These are phyloP conservation scores for Sphaerophoria taeniata DNA, from an alignment of 2,888 invertebrate species.

Conservation along the genomic window DNA sequence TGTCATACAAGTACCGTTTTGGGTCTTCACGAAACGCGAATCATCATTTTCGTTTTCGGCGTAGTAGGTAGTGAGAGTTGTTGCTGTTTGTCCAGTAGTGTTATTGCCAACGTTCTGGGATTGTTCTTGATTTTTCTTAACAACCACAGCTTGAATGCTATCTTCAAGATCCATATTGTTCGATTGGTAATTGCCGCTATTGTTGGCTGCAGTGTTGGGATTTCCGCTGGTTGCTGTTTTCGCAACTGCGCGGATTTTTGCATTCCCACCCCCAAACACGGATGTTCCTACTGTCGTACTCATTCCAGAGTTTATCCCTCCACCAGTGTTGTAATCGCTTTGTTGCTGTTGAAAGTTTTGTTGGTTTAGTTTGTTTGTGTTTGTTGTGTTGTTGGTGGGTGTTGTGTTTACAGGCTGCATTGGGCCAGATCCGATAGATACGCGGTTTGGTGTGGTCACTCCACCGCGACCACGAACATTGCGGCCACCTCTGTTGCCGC, in stretches of 20 bases:
- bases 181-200: conserved; percentile 65
- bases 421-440: conserved; percentile 57
- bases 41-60: conserved; percentile 78
- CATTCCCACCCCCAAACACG: conserved; percentile 15
- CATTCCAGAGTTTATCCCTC: conserved; percentile 30
- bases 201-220: conserved; percentile 31
- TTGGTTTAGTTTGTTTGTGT: conserved; percentile 7
- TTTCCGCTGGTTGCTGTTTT: conserved; percentile 47
- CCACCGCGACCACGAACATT: conserved; percentile 50
- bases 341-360: conserved; percentile 17
- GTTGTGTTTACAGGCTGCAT: conserved; percentile 60
- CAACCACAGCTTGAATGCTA: conserved; percentile 81
- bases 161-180: conserved; percentile 81
- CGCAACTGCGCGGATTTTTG: conserved; percentile 37
- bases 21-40: conserved; percentile 77
- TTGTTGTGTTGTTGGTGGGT: conserved; percentile 47
- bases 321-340: conserved; percentile 33
- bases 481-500: conserved; percentile 54
- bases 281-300: conserved; percentile 39
- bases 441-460: conserved; percentile 22
- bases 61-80: conserved; percentile 80
- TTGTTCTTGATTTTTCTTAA: conserved; percentile 80
- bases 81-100: conserved; percentile 77
- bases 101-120: conserved; percentile 75
- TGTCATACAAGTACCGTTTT: conserved; percentile 80